Base-by-base conservation (phyloP, 1,140 invertebrate species). In the Myzus persicae region DNA sequence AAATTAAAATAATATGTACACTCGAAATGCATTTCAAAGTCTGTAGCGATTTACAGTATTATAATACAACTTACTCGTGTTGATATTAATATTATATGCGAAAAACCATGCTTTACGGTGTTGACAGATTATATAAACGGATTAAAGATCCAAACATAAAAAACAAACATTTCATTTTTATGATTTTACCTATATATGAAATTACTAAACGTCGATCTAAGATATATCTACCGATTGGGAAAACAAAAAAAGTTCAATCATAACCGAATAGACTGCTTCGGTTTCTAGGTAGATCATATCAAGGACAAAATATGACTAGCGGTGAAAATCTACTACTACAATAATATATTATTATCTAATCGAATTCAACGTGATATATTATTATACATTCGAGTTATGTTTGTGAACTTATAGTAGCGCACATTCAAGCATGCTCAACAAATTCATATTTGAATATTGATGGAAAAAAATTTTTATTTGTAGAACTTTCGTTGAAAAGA, bases 221-320 rank as follows among this genome's bases (percentile, higher is more conserved):
- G 24, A 8, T 26, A 26, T 31, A 22, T 24, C 48, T 67, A 67
- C 31, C 18, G n/a, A 36, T n/a, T 18, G 14, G 5, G 59, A n/a
- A 76, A 59, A n/a, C n/a, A 31, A 54, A 24, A 76, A n/a, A 76
- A 76, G 36, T 5, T 18, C 14, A 76, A 76, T 67, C 59, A 76
- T 2, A 76, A n/a, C n/a, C 59, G 31, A 67, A 67, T 67, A 14
- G 4, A n/a, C 59, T 67, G 59, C 5, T 76, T 1, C 26, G 59
- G 59, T 76, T 18, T 14, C 59, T n/a, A 67, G 54, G 31, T 14
- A 4, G 14, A n/a, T 76, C 59, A n/a, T n/a, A 14, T n/a, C 18
- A 76, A 6, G 20, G 0, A n/a, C n/a, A 6, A n/a, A 4, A 18
- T 5, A 18, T 2, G 0, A 18, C 5, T 14, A 18, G 31, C 18